Base-by-base conservation (phyloP, 2,113 vertebrate genomes). In the Callipepla californica region DNA sequence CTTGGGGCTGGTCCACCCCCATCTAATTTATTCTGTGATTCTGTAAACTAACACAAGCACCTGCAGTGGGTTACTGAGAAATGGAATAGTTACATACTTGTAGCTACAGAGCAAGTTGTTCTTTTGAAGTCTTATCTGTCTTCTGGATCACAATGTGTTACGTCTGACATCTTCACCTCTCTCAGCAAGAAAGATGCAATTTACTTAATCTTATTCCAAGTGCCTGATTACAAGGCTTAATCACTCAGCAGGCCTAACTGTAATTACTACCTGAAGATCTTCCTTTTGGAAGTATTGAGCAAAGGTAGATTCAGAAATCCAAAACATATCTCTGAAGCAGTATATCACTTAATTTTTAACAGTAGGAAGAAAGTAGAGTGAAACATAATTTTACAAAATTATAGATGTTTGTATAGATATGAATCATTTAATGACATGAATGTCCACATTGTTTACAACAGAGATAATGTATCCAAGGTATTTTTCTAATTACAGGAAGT, bases 141-240 rank as follows among this genome's bases (percentile, higher is more conserved):
- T 55, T 85, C 40, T 80, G 61, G 58, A 88, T 80, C 23, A 36
- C 1, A 3, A 94, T 90, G n/a, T 58, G 51, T 30, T 78, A 38
- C 48, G 89, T 75, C 80, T 91, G 74, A 92, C 0, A 5, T 70
- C 75, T 62, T 66, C 48, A 92, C 63, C 67, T 91, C 77, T 47
- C 91, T 70, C 83, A 79, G 67, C 58, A 89, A 93, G 80, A 85
- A 89, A 79, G 34, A 53, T 69, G 58, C 45, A 76, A 69, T 93
- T 94, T 89, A 23, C 80, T 92, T 91, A 76, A 87, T 96, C 84
- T 96, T 89, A 82, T 80, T 95, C 87, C 79, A 95, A 93, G 72
- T 77, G 72, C 55, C 75, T 94, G 90, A 93, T 95, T 94, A 59
- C 63, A 90, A 87, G 32, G 16, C 50, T 90, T 91, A 91, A 95